Conservation (phyloP, 2,797 vertebrate genomes). For the Mionectes olivaceus region DNA sequence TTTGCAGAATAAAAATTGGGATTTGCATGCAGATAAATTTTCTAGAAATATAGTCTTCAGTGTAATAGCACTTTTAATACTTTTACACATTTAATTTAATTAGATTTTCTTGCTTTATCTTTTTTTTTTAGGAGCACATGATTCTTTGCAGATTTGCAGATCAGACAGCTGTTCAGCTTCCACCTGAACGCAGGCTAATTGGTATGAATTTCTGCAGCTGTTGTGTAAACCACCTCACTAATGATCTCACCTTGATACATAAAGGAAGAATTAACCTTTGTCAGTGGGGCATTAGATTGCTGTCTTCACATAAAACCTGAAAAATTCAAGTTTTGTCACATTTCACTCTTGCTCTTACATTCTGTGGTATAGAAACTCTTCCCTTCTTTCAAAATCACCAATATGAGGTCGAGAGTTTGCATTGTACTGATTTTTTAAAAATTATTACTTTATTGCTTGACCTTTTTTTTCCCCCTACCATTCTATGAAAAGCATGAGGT, state of each 20-base stretch:
- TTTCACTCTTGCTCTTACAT: neutral
- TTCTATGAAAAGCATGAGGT: neutral
- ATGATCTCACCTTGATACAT: neutral
- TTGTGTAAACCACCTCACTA: neutral
- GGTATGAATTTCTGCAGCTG: slow-evolving; percentile 81
- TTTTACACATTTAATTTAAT: neutral
- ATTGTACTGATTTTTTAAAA: neutral
- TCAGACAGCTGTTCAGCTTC: slow-evolving; percentile 93
- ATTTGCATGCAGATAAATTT: neutral
- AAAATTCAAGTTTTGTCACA: neutral
- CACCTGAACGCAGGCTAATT: slow-evolving; percentile 85
- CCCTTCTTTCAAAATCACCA: neutral
- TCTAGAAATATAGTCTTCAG: neutral
- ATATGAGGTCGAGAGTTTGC: neutral
- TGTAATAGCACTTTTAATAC: neutral
- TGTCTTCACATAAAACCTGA: neutral
- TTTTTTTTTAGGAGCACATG: slow-evolving; percentile 92
- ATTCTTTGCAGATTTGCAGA: slow-evolving; percentile 96
- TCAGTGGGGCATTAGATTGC: neutral
- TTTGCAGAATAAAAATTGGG: neutral
- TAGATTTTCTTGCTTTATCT: neutral
- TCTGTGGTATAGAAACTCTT: neutral
- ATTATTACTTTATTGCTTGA: neutral
- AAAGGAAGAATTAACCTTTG: neutral
- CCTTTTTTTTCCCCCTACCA: neutral